These are phyloP conservation scores for Idaea aversata DNA, from an alignment of 2,888 invertebrate genomes.

Conservation along the genomic window DNA sequence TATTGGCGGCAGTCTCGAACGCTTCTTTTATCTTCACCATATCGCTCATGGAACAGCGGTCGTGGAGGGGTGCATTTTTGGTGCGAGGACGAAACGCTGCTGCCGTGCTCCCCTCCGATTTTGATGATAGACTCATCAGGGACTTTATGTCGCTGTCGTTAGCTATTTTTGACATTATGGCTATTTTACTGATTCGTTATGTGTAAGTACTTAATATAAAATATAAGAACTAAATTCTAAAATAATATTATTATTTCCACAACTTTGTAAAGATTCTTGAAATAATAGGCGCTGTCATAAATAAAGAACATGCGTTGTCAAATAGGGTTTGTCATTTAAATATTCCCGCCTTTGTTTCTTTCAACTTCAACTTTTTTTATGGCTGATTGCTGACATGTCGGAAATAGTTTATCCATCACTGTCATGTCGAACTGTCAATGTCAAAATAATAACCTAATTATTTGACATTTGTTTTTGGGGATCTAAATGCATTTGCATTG, in stretches of 20 bases:
- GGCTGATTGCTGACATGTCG: too few relatives aligned
- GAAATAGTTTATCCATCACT: too few relatives aligned
- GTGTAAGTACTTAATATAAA: slow-evolving; percentile 1
- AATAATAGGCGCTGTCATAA: background rate
- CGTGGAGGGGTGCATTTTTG: slow-evolving; percentile 61
- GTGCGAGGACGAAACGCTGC: slow-evolving; percentile 39
- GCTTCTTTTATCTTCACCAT: slow-evolving; percentile 68
- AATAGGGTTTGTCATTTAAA: background rate
- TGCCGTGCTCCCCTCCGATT: slow-evolving; percentile 57
- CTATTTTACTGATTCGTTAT: background rate
- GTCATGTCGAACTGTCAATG: slow-evolving; percentile 5
- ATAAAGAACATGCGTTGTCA: background rate
- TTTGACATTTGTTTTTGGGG: slow-evolving; percentile 6
- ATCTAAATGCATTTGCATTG: too few relatives aligned
- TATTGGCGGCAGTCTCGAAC: slow-evolving; percentile 63
- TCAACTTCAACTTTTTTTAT: too few relatives aligned
- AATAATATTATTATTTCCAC: background rate
- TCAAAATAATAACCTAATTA: slow-evolving; percentile 13
- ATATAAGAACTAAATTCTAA: background rate
- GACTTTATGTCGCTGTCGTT: slow-evolving; percentile 59
- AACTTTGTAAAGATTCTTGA: background rate
- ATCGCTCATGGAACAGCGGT: slow-evolving; percentile 64
- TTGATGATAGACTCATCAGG: slow-evolving; percentile 51
- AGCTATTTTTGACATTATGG: slow-evolving; percentile 38
- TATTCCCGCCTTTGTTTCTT: too few relatives aligned